These are phyloP conservation scores for Drosophila meridiana DNA, from an alignment of 2,888 invertebrate genomes.

Conservation along the genomic window DNA sequence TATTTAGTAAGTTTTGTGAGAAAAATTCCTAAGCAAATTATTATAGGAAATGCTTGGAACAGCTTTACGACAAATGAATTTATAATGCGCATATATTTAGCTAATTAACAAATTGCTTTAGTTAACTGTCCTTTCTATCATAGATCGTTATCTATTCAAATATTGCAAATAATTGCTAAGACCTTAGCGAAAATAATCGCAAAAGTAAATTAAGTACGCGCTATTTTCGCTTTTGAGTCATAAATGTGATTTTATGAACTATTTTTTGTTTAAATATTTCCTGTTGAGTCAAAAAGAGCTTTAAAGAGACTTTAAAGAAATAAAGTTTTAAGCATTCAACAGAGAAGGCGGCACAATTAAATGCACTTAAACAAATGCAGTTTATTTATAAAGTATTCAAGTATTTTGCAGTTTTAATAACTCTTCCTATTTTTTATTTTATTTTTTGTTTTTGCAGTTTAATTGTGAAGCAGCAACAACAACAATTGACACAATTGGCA, in stretches of 20 bases:
- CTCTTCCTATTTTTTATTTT: conserved; percentile 17
- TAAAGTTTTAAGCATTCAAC: conserved; percentile 35
- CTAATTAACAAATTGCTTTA: neutral
- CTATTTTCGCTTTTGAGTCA: conserved; percentile 21
- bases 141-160: neutral
- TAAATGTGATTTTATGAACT: conserved; percentile 1
- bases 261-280: conserved; percentile 28
- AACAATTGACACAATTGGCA: conserved; percentile 67
- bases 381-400: conserved; percentile 25
- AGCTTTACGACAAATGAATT: too few relatives aligned
- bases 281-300: conserved; percentile 28
- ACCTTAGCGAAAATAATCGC: conserved; percentile 3
- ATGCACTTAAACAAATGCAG: conserved; percentile 38
- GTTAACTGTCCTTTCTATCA: neutral
- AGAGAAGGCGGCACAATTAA: conserved; percentile 8
- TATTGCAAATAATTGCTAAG: conserved; percentile 3
- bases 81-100: neutral
- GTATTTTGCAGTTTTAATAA: conserved; percentile 26
- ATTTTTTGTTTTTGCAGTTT: conserved; percentile 61
- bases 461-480: conserved; percentile 67
- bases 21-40: neutral
- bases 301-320: conserved; percentile 10
- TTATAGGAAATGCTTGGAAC: neutral
- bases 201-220: neutral
- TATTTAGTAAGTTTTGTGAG: neutral